A percentile compares a stretch with the other conserved stretches of the same genome.
These are phyloP conservation scores for Nesoenas mayeri DNA, from an alignment of 2,113 vertebrate genomes.

Conservation along the genomic window DNA sequence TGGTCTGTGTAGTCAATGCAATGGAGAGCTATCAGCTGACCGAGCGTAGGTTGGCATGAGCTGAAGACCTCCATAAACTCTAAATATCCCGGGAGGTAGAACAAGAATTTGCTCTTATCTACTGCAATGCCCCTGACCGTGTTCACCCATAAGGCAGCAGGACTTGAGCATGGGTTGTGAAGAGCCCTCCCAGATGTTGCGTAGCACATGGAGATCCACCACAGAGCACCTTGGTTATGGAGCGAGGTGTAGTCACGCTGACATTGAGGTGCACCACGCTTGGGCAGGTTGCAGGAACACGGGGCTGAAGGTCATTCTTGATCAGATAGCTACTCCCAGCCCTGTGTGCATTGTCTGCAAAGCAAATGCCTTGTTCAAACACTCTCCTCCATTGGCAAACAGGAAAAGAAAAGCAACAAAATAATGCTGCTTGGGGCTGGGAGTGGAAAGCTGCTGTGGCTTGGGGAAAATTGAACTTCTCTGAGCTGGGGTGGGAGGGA, in stretches of 20 bases:
- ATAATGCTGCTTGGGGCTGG: neutral
- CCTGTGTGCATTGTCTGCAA: neutral
- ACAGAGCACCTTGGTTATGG: rapidly evolving
- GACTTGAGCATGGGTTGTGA: neutral
- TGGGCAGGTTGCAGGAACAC: rapidly evolving
- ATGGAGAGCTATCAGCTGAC: neutral
- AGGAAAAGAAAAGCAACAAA: neutral
- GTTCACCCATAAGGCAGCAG: neutral
- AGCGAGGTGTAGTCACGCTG: neutral
- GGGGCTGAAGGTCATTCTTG: neutral
- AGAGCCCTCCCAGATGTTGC: neutral
- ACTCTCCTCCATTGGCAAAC: neutral
- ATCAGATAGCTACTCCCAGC: neutral
- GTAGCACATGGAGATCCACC: neutral
- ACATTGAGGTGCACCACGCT: neutral
- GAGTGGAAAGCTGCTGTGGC: neutral
- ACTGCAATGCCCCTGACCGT: neutral
- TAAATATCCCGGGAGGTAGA: neutral
- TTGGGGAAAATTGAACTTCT: neutral
- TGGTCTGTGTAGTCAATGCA: no score
- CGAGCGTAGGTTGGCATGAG: neutral
- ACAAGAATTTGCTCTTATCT: neutral
- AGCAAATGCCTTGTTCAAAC: neutral
- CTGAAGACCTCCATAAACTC: neutral
- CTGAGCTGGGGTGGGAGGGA: neutral